Evolutionary conservation across 1,140 invertebrate genomes (phyloP).

Genomic region (Listronotus oregonensis): DNA sequence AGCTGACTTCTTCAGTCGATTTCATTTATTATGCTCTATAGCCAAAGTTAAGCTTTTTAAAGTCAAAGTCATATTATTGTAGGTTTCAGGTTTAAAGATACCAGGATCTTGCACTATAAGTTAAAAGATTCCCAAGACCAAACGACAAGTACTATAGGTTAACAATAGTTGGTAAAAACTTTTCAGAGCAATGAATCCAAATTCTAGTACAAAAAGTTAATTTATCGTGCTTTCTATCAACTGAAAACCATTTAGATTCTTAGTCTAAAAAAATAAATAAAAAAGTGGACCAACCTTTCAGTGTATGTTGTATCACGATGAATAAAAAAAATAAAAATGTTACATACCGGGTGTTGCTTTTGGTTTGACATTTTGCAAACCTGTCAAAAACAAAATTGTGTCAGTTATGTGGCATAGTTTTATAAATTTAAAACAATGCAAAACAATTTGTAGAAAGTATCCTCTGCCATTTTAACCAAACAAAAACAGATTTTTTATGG

Average conservation of each 20-base stretch:
- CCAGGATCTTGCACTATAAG: no score
- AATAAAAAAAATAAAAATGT: slow-evolving; percentile 34
- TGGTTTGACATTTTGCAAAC: slow-evolving; percentile 40
- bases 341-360: slow-evolving; percentile 40
- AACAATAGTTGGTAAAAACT: slow-evolving; percentile 3
- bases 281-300: slow-evolving; percentile 37
- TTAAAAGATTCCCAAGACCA: no score
- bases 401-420: slow-evolving; percentile 14
- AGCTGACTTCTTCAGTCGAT: no score
- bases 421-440: slow-evolving; percentile 5
- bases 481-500: slow-evolving; percentile 5
- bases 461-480: slow-evolving; percentile 6
- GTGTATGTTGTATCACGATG: slow-evolving; percentile 30
- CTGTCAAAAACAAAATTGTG: slow-evolving; percentile 42
- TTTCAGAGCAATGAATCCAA: slow-evolving; percentile 6
- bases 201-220: slow-evolving; percentile 20
- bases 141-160: no score
- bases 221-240: slow-evolving; percentile 23
- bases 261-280: slow-evolving; percentile 34
- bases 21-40: no score
- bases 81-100: no score
- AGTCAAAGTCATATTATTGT: no score
- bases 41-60: no score
- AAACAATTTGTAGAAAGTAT: neutral
- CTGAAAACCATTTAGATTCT: slow-evolving; percentile 17